phyloP scores from a whole-genome alignment of 2,797 vertebrate species.

The Myotis pilosus region DNA sequence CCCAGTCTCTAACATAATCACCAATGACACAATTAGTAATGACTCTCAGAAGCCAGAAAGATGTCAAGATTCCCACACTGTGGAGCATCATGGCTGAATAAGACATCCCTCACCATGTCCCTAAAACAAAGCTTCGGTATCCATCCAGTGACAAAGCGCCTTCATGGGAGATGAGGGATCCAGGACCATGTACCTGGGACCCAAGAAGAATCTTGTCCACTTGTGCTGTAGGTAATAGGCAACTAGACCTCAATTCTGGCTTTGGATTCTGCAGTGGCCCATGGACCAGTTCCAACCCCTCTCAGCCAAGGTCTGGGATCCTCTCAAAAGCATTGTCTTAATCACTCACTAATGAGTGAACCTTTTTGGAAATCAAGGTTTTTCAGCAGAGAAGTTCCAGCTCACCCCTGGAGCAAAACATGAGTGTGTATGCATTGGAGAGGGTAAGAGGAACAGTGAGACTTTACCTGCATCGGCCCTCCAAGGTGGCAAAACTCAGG shows the following conservation, averaged over 20 bases:
- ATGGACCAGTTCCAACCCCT: neutral
- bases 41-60: constrained; percentile 71
- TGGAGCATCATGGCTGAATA: neutral
- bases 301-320: neutral
- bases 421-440: neutral
- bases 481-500: neutral
- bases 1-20: constrained; percentile 72
- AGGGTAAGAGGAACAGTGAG: neutral
- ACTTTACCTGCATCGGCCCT: neutral
- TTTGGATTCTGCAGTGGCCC: neutral
- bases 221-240: neutral
- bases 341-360: neutral
- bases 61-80: constrained; percentile 64
- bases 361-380: neutral
- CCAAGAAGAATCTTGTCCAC: neutral
- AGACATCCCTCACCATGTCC: neutral
- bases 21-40: constrained; percentile 71
- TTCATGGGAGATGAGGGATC: neutral
- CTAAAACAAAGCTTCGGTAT: neutral
- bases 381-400: neutral
- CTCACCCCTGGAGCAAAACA: neutral
- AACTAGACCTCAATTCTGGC: neutral
- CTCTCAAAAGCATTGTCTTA: neutral
- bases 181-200: neutral
- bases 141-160: neutral